Conservation (phyloP, 2,113 vertebrate genomes). For the Phrynosoma platyrhinos region DNA sequence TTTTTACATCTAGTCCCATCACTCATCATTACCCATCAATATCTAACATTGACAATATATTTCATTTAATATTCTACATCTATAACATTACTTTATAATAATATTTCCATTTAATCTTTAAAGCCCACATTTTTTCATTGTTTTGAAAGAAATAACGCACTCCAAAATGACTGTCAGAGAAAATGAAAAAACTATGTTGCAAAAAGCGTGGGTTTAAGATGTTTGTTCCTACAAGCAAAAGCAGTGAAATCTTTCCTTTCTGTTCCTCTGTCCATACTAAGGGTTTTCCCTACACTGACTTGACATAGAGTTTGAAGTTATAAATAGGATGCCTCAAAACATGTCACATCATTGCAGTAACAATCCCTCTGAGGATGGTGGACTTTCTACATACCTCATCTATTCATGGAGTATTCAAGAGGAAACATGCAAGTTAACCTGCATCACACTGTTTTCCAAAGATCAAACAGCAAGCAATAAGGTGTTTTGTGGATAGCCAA, state of each 20-base stretch:
- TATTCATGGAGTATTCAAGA: constrained; percentile 28
- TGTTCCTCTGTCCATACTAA: constrained; percentile 19
- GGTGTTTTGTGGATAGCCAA: neutral
- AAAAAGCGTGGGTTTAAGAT: neutral
- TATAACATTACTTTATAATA: too few relatives aligned
- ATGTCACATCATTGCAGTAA: constrained; percentile 7
- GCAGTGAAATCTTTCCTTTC: neutral
- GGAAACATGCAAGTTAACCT: constrained; percentile 38
- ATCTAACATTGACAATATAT: too few relatives aligned
- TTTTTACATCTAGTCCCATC: too few relatives aligned
- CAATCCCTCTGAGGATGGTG: neutral
- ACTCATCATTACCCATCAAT: too few relatives aligned
- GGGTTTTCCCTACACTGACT: constrained; percentile 38
- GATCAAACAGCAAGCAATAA: constrained; percentile 28
- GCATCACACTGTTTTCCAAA: constrained; percentile 11
- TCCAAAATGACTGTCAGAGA: constrained; percentile 22
- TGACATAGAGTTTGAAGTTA: constrained; percentile 26
- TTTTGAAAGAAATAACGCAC: constrained; percentile 3
- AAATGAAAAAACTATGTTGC: constrained; percentile 44
- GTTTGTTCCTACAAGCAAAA: neutral
- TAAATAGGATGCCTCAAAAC: constrained; percentile 33
- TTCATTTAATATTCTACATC: too few relatives aligned
- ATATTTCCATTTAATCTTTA: neutral
- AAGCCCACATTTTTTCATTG: neutral
- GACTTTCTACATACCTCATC: constrained; percentile 23